phyloP scores from a whole-genome alignment of 2,113 vertebrate genomes.

The Rostratula benghalensis region DNA sequence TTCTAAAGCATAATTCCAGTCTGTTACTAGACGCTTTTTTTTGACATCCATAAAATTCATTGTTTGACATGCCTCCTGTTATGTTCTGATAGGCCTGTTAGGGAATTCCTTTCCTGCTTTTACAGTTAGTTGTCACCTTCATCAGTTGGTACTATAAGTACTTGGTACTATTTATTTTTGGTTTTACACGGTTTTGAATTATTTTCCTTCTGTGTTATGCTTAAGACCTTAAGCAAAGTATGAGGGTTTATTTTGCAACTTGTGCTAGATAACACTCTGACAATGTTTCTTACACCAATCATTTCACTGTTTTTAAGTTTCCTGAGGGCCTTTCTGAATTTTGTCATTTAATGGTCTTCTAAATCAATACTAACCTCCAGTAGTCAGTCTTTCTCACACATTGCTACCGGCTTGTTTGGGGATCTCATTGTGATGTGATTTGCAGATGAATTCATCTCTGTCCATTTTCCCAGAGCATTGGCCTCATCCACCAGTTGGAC shows the following conservation, averaged over 20 bases:
- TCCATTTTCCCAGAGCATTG: not conserved
- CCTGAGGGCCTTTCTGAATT: not conserved
- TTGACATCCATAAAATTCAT: fast-evolving
- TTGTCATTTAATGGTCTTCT: not conserved
- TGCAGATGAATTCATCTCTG: not conserved
- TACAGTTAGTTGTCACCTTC: not conserved
- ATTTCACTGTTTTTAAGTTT: not conserved
- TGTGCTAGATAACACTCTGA: not conserved
- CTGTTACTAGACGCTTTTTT: not conserved
- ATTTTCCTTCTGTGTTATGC: not conserved
- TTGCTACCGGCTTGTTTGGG: not conserved
- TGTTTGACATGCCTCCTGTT: fast-evolving
- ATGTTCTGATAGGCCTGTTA: fast-evolving
- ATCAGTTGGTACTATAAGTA: not conserved
- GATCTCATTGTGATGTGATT: not conserved
- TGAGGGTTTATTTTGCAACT: not conserved
- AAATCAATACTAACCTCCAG: not conserved
- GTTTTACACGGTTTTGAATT: not conserved
- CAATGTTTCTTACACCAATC: not conserved
- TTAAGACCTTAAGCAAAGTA: not conserved
- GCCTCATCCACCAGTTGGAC: not conserved
- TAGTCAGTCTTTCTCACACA: not conserved
- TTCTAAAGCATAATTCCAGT: not conserved
- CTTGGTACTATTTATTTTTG: not conserved
- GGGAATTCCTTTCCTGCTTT: not conserved